Evolutionary conservation across 1,140 invertebrate species (phyloP), one percentile per base, ranked within the genome.

Genomic region (Arion vulgaris): DNA sequence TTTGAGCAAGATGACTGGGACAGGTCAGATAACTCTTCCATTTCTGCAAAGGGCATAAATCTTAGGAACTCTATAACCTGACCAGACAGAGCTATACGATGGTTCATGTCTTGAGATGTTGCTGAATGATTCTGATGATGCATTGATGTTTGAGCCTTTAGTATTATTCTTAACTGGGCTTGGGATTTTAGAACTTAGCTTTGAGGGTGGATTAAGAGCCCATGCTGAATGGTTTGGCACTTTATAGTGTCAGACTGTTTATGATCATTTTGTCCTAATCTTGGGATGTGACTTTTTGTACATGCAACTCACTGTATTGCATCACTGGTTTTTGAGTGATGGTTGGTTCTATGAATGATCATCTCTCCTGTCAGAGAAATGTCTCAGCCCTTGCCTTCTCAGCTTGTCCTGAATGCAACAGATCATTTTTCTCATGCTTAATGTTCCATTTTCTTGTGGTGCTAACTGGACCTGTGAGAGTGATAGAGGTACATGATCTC

Each of bases 291-390:
- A 68, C 71, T 68, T 66, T 84, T 79, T 38, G 74, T 81, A 75
- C 34, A 32, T 72, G 62, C 34, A 41, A 49, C 28, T 62, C 73
- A 32, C 49, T 49, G 39, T 75, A 38, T 19, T 66, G 41, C 45
- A 57, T 69, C 41, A 62, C 74, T n/a, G 36, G 39, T 72, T 85
- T 85, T 34, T 74, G 57, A 41, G 75, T 71, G 2, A 69, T 74
- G 49, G 89, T 85, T 38, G 89, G 83, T 90, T 39, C 90, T 92
- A 79, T 87, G 88, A 45, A 92, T 92, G 23, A 92, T 92, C 88
- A 90, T 91, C 81, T 92, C 91, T 74, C 91, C 91, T 39, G 91
- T 92, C 90, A 92, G 23, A 92, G 83, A 88, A 91, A 92, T 76
- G 91, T 92, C 81, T 92, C 91, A 92, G 17, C 90, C 89, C 84